Conservation (phyloP, 2,113 vertebrate genomes). For the Sylvietta virens region DNA sequence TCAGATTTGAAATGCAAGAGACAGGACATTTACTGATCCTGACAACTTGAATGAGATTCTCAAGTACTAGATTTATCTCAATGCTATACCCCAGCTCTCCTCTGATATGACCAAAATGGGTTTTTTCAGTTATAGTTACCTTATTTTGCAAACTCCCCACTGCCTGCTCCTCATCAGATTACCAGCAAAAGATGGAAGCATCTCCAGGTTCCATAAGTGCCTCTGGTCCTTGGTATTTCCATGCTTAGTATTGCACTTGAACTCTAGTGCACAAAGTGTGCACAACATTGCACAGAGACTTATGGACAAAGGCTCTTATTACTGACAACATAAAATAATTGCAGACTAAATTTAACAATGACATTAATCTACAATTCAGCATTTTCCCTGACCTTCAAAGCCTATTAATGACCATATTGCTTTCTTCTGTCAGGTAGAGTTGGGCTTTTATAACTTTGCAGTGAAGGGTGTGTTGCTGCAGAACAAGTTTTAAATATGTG, state of each 20-base stretch:
- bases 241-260: neutral
- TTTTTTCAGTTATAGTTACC: neutral
- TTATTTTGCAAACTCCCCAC: neutral
- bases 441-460: neutral
- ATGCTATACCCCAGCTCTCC: neutral
- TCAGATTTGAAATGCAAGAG: neutral
- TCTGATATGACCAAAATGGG: neutral
- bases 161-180: neutral
- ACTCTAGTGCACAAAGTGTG: neutral
- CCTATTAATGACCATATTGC: neutral
- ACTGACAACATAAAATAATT: neutral
- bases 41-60: neutral
- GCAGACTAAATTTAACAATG: neutral
- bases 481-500: neutral
- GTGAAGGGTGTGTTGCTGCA: fast-evolving
- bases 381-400: neutral
- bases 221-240: neutral
- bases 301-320: neutral
- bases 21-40: neutral
- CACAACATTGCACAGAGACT: neutral
- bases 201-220: neutral
- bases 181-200: neutral
- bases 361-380: neutral
- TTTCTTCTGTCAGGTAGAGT: neutral
- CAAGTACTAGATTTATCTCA: neutral